Percentiles rank a stretch among this genome's conserved stretches.
phyloP scores from a whole-genome alignment of 2,888 invertebrate species.

The Ophion obscuratus region DNA sequence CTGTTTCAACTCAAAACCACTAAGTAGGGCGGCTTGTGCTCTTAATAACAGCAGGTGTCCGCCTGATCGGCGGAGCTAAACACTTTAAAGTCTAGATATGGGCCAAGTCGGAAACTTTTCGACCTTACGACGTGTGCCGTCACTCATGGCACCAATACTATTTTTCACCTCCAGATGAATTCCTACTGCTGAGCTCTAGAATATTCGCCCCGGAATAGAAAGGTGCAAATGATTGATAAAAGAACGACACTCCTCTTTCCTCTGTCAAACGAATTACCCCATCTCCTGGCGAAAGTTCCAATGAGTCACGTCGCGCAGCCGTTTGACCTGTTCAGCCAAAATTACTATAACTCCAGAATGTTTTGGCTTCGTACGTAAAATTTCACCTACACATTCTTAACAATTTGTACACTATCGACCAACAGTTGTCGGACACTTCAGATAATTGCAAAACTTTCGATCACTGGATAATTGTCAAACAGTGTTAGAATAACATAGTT shows the following conservation, averaged over 20 bases:
- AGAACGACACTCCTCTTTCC: not conserved
- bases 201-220: not conserved
- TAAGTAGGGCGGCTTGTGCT: no score
- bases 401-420: not conserved
- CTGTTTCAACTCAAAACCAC: no score
- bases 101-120: no score
- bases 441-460: no score
- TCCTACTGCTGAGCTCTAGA: not conserved
- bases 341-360: not conserved
- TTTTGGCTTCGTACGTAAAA: not conserved
- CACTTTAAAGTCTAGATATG: not conserved
- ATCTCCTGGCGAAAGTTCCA: not conserved
- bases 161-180: not conserved
- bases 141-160: not conserved
- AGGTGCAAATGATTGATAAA: not conserved
- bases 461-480: no score
- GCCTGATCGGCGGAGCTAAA: not conserved
- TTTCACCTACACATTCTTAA: not conserved
- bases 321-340: not conserved
- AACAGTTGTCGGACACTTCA: no score
- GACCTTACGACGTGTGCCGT: not conserved
- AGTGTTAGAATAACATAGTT: no score
- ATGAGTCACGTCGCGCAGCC: not conserved
- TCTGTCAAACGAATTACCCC: not conserved
- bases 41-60: not conserved